phyloP scores from a whole-genome alignment of 2,888 invertebrate genomes.

The Platypus cylindrus region DNA sequence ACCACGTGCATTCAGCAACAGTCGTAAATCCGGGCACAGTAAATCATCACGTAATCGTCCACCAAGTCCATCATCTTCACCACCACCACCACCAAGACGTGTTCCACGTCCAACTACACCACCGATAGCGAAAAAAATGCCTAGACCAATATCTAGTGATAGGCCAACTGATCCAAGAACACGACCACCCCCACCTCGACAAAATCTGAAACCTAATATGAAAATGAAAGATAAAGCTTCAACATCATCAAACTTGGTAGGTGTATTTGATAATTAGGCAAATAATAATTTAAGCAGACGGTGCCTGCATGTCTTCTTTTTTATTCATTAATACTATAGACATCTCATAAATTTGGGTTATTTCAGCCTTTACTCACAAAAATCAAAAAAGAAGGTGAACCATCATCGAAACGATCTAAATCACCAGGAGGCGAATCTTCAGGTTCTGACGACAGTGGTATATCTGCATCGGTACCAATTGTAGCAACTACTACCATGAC shows the following conservation, averaged over 20 bases:
- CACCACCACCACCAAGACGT: slow-evolving; percentile 46
- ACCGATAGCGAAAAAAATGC: slow-evolving; percentile 27
- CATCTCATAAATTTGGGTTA: slow-evolving; percentile 1
- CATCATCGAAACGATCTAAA: slow-evolving; percentile 29
- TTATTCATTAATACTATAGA: not conserved
- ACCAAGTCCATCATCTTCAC: slow-evolving; percentile 30
- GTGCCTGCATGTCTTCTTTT: too few species aligned
- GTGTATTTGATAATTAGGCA: slow-evolving; percentile 2
- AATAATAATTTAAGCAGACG: not conserved
- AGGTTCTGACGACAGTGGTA: slow-evolving; percentile 47
- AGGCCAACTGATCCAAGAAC: slow-evolving; percentile 38
- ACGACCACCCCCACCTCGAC: slow-evolving; percentile 44
- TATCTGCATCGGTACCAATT: slow-evolving; percentile 47
- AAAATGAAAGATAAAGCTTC: slow-evolving; percentile 10
- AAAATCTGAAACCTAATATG: slow-evolving; percentile 33
- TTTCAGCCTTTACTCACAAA: slow-evolving; percentile 29
- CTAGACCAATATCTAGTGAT: slow-evolving; percentile 24
- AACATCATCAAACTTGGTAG: slow-evolving; percentile 9
- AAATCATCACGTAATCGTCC: slow-evolving; percentile 40
- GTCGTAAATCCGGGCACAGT: slow-evolving; percentile 28
- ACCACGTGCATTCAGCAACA: slow-evolving; percentile 30
- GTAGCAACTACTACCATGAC: slow-evolving; percentile 53
- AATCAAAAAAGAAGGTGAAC: slow-evolving; percentile 31
- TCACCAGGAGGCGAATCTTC: slow-evolving; percentile 42
- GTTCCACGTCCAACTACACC: slow-evolving; percentile 40